Conservation (phyloP, 2,888 invertebrate genomes). For the Dicyrtomina minuta region DNA sequence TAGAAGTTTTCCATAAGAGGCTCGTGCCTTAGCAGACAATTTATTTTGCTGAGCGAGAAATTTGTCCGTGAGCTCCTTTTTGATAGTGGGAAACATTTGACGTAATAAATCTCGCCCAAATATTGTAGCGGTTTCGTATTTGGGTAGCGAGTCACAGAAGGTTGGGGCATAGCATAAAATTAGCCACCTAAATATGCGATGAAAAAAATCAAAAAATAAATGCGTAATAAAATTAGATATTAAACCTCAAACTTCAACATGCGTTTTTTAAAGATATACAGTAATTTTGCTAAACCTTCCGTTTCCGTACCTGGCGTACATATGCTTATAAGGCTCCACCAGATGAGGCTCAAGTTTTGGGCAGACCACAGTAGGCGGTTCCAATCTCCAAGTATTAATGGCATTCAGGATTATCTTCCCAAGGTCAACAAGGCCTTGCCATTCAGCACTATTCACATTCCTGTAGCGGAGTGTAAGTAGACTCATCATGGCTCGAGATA, state of each 20-base stretch:
- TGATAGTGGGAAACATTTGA: constrained; percentile 79
- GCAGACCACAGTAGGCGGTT: constrained; percentile 43
- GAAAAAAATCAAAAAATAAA: not conserved
- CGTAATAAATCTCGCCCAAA: constrained; percentile 85
- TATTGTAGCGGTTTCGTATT: constrained; percentile 85
- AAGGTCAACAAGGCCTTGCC: constrained; percentile 46
- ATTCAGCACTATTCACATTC: constrained; percentile 43
- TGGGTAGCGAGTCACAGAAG: constrained; percentile 88
- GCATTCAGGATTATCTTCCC: constrained; percentile 48
- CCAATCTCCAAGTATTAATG: constrained; percentile 49
- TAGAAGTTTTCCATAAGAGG: constrained; percentile 81
- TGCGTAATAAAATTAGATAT: not conserved
- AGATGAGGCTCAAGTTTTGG: constrained; percentile 36
- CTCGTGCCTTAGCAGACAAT: constrained; percentile 81
- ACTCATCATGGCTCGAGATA: constrained; percentile 45
- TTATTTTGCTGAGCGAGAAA: constrained; percentile 85
- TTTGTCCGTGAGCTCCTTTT: constrained; percentile 85
- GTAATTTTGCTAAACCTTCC: too few species aligned
- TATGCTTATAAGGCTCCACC: constrained; percentile 42
- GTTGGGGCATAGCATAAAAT: constrained; percentile 95
- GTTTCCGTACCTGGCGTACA: constrained; percentile 43
- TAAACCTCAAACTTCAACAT: not conserved
- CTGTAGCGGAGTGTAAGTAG: constrained; percentile 49
- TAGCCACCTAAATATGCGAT: constrained; percentile 71
- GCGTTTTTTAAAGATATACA: not conserved